phyloP scores from a whole-genome alignment of 2,888 invertebrate species.

The Heliconius ethilla region DNA sequence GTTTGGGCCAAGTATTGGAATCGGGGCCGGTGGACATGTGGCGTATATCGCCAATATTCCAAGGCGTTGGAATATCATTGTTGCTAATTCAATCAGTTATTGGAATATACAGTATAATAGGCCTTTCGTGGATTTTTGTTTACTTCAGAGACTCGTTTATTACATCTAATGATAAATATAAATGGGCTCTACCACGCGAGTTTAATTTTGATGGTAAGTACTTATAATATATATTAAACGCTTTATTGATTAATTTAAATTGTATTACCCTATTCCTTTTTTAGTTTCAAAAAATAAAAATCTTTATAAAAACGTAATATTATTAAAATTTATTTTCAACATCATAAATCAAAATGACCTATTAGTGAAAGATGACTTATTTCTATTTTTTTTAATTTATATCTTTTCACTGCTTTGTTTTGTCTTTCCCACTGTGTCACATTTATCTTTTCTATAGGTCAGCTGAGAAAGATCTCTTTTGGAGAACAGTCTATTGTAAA shows the following conservation, averaged over 20 bases:
- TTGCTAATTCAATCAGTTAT: slow-evolving; percentile 90
- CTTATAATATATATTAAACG: neutral
- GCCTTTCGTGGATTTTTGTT: slow-evolving; percentile 95
- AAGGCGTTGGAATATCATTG: slow-evolving; percentile 93
- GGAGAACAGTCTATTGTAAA: no score
- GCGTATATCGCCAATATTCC: slow-evolving; percentile 95
- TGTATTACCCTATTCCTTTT: no score
- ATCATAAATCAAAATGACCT: neutral
- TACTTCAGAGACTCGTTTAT: slow-evolving; percentile 94
- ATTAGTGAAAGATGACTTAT: neutral
- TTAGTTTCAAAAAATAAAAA: no score
- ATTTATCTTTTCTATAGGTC: no score
- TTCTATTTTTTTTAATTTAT: no score
- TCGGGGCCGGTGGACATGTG: slow-evolving; percentile 96
- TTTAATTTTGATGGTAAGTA: slow-evolving; percentile 85
- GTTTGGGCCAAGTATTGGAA: slow-evolving; percentile 91
- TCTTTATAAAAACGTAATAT: neutral
- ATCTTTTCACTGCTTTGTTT: no score
- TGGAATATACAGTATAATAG: slow-evolving; percentile 93
- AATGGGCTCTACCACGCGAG: slow-evolving; percentile 90
- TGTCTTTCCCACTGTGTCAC: no score
- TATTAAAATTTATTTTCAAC: neutral
- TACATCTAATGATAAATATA: slow-evolving; percentile 88
- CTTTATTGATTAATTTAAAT: no score
- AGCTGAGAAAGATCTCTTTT: no score